A percentile compares a stretch with the other conserved stretches of the same genome.
These are phyloP conservation scores for Drosophila setosimentum DNA, from an alignment of 2,888 invertebrate species.

Conservation along the genomic window DNA sequence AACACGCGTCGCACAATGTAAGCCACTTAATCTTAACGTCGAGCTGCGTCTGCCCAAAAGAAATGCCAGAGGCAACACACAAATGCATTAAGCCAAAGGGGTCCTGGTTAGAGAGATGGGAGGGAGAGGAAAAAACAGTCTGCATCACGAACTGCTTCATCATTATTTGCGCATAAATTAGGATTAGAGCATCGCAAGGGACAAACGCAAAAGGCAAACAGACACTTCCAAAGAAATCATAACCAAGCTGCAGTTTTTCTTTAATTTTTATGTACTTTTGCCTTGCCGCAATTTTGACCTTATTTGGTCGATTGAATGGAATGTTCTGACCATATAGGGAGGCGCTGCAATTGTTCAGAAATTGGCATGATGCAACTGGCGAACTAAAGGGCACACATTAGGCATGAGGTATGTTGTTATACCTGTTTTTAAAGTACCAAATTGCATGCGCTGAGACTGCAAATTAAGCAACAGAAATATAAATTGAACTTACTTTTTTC, in stretches of 20 bases:
- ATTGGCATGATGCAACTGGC: conserved; percentile 41
- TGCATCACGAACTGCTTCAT: conserved; percentile 65
- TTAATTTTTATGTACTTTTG: conserved; percentile 7
- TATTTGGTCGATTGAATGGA: conserved; percentile 62
- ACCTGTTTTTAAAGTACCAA: neutral
- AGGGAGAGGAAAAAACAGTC: conserved; percentile 2
- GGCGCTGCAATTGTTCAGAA: conserved; percentile 48
- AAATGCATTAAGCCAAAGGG: conserved; percentile 59
- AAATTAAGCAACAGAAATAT: neutral
- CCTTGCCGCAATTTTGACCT: conserved; percentile 68
- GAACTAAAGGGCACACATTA: conserved; percentile 32
- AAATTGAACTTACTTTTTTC: neutral
- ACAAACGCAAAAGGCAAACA: conserved; percentile 16
- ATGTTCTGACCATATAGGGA: conserved; percentile 59
- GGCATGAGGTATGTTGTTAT: neutral
- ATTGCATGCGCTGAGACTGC: neutral
- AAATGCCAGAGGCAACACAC: conserved; percentile 37
- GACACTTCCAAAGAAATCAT: conserved; percentile 69
- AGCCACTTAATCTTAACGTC: conserved; percentile 76
- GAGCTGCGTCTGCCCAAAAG: conserved; percentile 37
- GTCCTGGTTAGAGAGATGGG: neutral
- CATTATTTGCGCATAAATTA: conserved; percentile 82
- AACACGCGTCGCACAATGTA: conserved; percentile 68
- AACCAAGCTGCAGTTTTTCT: conserved; percentile 46
- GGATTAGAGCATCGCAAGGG: conserved; percentile 63